Conservation (phyloP, 2,113 vertebrate species). For the Deroptyus accipitrinus region DNA sequence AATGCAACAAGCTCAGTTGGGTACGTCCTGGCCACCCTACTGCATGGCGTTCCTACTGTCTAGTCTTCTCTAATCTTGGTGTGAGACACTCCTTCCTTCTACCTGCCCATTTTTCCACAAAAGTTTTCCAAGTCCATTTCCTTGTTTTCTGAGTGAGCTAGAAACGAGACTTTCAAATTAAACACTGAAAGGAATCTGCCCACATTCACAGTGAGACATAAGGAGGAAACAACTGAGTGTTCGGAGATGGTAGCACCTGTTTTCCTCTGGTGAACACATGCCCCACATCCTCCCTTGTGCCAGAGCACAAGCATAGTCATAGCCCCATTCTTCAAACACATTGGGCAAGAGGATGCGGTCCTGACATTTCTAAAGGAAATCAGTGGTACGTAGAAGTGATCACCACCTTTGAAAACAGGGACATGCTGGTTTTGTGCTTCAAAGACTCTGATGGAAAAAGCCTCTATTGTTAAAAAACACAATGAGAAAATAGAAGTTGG, state of each 20-base stretch:
- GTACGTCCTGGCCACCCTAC: neutral
- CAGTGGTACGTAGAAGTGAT: neutral
- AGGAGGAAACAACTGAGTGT: neutral
- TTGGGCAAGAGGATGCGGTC: neutral
- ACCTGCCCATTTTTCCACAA: neutral
- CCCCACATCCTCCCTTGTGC: neutral
- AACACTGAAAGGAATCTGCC: neutral
- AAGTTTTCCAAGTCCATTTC: neutral
- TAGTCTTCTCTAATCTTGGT: neutral
- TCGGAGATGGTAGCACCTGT: neutral
- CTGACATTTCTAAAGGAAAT: neutral
- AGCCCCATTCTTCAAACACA: neutral
- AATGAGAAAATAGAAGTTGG: neutral
- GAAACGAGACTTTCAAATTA: neutral
- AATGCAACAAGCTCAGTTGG: neutral
- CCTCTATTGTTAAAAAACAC: neutral
- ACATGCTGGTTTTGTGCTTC: neutral
- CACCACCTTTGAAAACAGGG: neutral
- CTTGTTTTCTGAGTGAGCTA: neutral
- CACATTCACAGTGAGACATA: neutral
- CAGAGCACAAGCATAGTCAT: neutral
- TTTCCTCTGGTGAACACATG: accelerated
- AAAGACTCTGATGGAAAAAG: neutral
- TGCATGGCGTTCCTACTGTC: neutral
- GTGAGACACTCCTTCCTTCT: neutral